These are phyloP conservation scores for Tinamus guttatus DNA, from an alignment of 2,113 vertebrate species.

Conservation along the genomic window DNA sequence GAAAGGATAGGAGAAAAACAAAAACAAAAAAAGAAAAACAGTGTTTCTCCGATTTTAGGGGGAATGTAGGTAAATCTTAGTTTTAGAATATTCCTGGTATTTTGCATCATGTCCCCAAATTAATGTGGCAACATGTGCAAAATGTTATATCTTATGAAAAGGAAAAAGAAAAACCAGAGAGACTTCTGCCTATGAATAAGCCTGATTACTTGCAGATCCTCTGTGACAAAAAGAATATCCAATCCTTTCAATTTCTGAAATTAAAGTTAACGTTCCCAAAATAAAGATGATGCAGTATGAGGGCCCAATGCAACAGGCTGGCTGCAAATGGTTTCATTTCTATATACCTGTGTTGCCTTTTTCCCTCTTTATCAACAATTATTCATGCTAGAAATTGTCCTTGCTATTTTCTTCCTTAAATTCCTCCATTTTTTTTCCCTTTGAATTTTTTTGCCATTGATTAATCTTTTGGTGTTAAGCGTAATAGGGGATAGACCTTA, in stretches of 20 bases:
- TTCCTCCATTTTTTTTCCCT: not conserved
- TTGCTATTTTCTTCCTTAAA: not conserved
- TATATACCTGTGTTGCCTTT: not conserved
- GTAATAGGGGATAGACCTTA: not conserved
- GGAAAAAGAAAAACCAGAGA: fast-evolving
- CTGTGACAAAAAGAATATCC: not conserved
- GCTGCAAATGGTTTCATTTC: not conserved
- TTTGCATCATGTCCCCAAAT: not conserved
- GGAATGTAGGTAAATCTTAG: not conserved
- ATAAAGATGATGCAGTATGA: not conserved
- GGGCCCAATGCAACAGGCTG: not conserved
- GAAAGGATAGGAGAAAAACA: not conserved
- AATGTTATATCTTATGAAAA: not conserved
- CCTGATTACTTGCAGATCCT: not conserved
- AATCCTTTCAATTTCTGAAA: not conserved
- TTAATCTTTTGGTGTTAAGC: not conserved
- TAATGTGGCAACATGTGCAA: not conserved
- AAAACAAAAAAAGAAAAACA: not conserved
- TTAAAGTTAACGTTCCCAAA: not conserved
- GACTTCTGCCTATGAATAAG: not conserved
- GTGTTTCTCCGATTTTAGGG: not conserved
- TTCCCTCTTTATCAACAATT: not conserved
- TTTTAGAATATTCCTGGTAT: not conserved
- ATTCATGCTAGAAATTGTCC: not conserved
- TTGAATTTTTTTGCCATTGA: not conserved